A percentile compares a stretch with the other conserved stretches of the same genome.
Evolutionary conservation across 2,113 vertebrate genomes (phyloP).

Genomic region (Boulengeromyrus knoepffleri): DNA sequence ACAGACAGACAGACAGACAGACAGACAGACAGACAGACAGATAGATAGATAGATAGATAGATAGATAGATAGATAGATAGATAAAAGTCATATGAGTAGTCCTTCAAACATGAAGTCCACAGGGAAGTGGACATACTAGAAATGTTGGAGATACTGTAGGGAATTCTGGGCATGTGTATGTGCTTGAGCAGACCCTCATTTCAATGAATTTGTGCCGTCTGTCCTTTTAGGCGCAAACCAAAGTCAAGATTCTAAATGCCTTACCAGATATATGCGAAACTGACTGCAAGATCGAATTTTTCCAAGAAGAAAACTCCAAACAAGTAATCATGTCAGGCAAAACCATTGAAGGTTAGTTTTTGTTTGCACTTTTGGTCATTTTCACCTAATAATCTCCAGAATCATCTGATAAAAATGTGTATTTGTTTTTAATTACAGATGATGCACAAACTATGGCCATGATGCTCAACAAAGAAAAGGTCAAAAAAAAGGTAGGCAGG

Average conservation of each 20-base stretch:
- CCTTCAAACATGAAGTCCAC: not conserved
- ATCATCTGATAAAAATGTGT: not conserved
- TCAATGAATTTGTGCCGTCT: not conserved
- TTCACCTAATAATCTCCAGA: not conserved
- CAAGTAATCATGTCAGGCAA: conserved; percentile 55
- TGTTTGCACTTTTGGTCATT: not conserved
- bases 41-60: too few species aligned
- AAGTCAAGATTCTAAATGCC: conserved; percentile 43
- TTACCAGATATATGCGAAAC: conserved; percentile 49
- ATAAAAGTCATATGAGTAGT: not conserved
- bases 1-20: too few species aligned
- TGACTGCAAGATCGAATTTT: conserved; percentile 57
- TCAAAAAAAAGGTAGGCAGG: not conserved
- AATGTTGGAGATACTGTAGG: not conserved
- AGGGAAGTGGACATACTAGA: not conserved
- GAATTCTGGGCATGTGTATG: not conserved
- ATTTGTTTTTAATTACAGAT: not conserved
- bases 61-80: too few species aligned
- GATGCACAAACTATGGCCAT: not conserved
- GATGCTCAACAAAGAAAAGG: not conserved
- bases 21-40: not conserved
- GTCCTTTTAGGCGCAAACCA: conserved; percentile 47
- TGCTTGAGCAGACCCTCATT: not conserved
- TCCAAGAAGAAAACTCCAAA: conserved; percentile 49
- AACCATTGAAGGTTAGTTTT: conserved; percentile 56